These are phyloP conservation scores for Elgaria multicarinata DNA, from an alignment of 2,113 vertebrate genomes.

Conservation along the genomic window DNA sequence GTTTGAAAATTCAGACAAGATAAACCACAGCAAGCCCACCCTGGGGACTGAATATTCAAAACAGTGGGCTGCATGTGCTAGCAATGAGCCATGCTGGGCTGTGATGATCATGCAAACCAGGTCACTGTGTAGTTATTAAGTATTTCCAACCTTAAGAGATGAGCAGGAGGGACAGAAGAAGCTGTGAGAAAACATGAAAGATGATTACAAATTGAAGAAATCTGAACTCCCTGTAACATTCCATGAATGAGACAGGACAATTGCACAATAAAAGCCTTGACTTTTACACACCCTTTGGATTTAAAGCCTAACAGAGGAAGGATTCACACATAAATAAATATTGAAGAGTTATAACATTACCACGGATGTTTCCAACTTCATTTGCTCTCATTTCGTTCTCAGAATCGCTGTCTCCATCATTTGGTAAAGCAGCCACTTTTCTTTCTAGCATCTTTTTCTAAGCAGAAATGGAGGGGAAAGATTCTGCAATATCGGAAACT, in stretches of 20 bases:
- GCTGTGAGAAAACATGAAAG: not conserved
- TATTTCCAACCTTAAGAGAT: too few species aligned
- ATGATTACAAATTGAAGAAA: too few species aligned
- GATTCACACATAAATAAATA: constrained; percentile 4
- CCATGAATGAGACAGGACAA: too few species aligned
- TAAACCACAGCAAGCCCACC: too few species aligned
- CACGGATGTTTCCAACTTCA: constrained; percentile 73
- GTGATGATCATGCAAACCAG: too few species aligned
- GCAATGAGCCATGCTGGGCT: too few species aligned
- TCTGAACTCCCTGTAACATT: too few species aligned
- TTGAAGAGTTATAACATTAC: constrained; percentile 69
- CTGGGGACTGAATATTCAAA: too few species aligned
- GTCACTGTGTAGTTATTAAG: too few species aligned
- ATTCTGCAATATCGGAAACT: not conserved
- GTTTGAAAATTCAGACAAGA: too few species aligned
- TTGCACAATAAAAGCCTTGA: too few species aligned
- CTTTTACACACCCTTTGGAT: not conserved
- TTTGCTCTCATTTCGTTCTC: constrained; percentile 77
- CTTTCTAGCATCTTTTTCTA: constrained; percentile 85
- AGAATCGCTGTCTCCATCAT: constrained; percentile 82
- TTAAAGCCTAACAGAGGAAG: constrained; percentile 29
- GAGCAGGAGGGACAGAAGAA: not conserved
- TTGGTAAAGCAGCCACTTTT: constrained; percentile 72
- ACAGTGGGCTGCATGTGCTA: too few species aligned
- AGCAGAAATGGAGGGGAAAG: constrained; percentile 31